Conservation (phyloP, 2,888 invertebrate genomes). For the Metallyticus violacea region DNA sequence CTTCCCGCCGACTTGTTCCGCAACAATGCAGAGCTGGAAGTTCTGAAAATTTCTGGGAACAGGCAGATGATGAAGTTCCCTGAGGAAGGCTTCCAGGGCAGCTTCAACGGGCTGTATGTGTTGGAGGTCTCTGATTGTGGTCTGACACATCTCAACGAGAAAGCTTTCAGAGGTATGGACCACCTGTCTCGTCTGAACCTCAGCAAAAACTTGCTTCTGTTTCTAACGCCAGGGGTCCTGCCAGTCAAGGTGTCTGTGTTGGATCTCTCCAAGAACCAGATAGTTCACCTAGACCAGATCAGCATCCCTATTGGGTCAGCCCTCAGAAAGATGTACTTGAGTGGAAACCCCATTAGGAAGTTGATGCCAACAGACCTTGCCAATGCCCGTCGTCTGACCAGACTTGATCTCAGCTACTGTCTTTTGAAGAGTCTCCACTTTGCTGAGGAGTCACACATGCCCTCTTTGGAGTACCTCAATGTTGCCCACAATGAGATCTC, state of each 20-base stretch:
- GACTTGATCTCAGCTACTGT: constrained; percentile 69
- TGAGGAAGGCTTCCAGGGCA: constrained; percentile 35
- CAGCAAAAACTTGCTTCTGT: constrained; percentile 59
- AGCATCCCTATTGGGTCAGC: constrained; percentile 66
- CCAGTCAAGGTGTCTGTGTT: constrained; percentile 62
- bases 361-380: constrained; percentile 66
- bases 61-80: constrained; percentile 65
- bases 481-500: constrained; percentile 58
- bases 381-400: constrained; percentile 58
- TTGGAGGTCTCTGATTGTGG: constrained; percentile 75
- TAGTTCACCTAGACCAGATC: constrained; percentile 58
- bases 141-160: constrained; percentile 58
- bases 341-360: constrained; percentile 67
- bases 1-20: constrained; percentile 67
- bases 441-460: constrained; percentile 34
- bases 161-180: constrained; percentile 69
- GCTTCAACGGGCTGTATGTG: constrained; percentile 60
- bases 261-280: constrained; percentile 68
- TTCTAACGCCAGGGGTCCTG: constrained; percentile 52
- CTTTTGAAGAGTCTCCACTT: constrained; percentile 65
- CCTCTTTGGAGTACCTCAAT: constrained; percentile 49
- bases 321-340: constrained; percentile 64
- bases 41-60: constrained; percentile 69
- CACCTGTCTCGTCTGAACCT: constrained; percentile 64
- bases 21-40: constrained; percentile 65